Evolutionary conservation across 92 coral and sea anemone genomes (phyloP).

Genomic region (Diadumene lineata): DNA sequence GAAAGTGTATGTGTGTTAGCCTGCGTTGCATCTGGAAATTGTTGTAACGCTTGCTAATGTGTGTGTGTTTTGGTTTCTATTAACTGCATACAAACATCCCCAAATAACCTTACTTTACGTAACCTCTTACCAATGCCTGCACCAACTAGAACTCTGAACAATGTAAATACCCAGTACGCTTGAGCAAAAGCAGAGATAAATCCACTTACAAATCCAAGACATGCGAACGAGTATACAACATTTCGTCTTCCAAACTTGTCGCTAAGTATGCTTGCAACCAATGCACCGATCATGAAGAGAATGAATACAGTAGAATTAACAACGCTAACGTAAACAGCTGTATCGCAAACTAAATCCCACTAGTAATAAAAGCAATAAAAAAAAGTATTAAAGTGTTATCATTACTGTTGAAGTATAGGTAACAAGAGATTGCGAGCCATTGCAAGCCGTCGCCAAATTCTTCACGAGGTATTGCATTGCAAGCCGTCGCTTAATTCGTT

Average conservation of each 20-base stretch:
- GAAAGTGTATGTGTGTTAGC: too few species aligned
- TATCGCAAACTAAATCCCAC: conserved; percentile 59
- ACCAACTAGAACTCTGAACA: conserved; percentile 38
- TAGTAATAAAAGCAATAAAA: background rate
- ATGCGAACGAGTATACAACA: conserved; percentile 11
- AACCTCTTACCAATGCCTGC: conserved; percentile 41
- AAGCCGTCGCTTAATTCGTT: too few species aligned
- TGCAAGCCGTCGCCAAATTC: too few species aligned
- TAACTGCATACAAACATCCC: background rate
- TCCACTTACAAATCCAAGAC: conserved; percentile 11
- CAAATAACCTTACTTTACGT: background rate
- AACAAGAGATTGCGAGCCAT: too few species aligned
- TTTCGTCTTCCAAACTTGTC: conserved; percentile 52
- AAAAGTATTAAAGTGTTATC: too few species aligned
- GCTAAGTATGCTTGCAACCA: conserved; percentile 32
- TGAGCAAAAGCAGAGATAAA: conserved; percentile 38
- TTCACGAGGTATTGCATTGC: too few species aligned
- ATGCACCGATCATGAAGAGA: conserved; percentile 24
- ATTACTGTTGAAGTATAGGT: too few species aligned
- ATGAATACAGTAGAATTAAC: conserved; percentile 32
- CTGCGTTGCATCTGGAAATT: too few species aligned
- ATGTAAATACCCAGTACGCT: conserved; percentile 47
- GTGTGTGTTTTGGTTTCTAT: background rate
- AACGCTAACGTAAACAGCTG: conserved; percentile 41
- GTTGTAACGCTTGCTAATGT: too few species aligned